These are phyloP conservation scores for Psix sp. DNA, from an alignment of 1,140 invertebrate species.

Conservation along the genomic window DNA sequence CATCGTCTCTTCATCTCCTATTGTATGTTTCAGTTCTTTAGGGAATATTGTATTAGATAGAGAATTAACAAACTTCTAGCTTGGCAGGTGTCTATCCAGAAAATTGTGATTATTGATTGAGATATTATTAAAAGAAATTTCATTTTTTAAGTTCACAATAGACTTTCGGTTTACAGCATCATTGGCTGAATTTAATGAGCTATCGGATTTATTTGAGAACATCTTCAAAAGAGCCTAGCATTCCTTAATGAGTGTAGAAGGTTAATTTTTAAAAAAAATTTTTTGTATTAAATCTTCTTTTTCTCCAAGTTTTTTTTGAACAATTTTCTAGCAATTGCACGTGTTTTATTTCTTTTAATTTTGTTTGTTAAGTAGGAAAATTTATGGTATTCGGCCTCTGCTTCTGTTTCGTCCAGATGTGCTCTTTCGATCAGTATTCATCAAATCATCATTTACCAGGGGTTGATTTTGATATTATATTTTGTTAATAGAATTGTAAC, in stretches of 20 bases:
- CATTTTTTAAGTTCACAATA: neutral
- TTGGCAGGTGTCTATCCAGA: neutral
- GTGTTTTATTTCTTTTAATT: slow-evolving; percentile 3
- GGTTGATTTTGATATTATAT: neutral
- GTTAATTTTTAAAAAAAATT: neutral
- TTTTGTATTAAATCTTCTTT: neutral
- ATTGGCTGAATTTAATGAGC: neutral
- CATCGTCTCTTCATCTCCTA: neutral
- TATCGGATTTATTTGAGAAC: neutral
- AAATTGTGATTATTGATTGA: neutral
- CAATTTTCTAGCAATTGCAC: neutral
- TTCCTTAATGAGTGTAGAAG: neutral
- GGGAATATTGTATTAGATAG: neutral
- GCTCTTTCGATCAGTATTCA: too few relatives aligned
- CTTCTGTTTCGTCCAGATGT: neutral
- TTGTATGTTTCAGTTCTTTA: neutral
- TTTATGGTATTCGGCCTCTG: neutral
- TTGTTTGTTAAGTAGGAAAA: neutral
- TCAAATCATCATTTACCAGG: neutral
- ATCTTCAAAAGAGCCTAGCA: neutral
- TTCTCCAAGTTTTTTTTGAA: neutral
- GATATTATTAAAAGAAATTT: neutral
- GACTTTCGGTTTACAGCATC: neutral
- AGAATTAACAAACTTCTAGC: neutral
- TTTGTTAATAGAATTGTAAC: neutral